phyloP scores from a whole-genome alignment of 2,113 vertebrate genomes.

The Pantherophis guttatus region DNA sequence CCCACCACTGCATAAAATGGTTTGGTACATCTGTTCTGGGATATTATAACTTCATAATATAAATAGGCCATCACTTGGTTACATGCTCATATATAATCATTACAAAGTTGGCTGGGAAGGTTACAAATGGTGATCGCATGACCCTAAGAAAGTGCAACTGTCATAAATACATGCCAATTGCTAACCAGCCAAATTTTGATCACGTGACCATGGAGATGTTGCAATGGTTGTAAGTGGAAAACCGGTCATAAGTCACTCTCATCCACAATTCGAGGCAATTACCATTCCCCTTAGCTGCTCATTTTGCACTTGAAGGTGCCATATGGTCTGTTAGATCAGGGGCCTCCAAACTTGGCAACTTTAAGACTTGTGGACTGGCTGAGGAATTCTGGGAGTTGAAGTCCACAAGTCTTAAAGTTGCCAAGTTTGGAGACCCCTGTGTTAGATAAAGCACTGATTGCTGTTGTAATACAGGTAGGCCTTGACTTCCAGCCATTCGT shows the following conservation, averaged over 20 bases:
- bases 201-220: neutral
- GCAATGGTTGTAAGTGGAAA: neutral
- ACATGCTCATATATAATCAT: neutral
- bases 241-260: neutral
- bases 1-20: neutral
- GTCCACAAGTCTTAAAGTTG: too few relatives aligned
- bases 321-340: neutral
- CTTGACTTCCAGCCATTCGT: neutral
- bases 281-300: neutral
- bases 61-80: slow-evolving; percentile 17
- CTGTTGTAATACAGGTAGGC: neutral
- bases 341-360: too few relatives aligned
- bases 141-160: neutral
- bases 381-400: too few relatives aligned
- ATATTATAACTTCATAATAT: neutral
- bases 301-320: neutral
- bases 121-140: neutral
- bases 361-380: too few relatives aligned
- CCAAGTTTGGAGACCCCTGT: neutral
- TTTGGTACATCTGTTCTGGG: neutral
- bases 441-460: neutral
- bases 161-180: neutral
- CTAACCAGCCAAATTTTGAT: neutral
- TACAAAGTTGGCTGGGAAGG: neutral
- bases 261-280: neutral